Evolutionary conservation across 2,113 vertebrate species (phyloP), one percentile per base, ranked within the genome.

Genomic region (Pedionomus torquatus): DNA sequence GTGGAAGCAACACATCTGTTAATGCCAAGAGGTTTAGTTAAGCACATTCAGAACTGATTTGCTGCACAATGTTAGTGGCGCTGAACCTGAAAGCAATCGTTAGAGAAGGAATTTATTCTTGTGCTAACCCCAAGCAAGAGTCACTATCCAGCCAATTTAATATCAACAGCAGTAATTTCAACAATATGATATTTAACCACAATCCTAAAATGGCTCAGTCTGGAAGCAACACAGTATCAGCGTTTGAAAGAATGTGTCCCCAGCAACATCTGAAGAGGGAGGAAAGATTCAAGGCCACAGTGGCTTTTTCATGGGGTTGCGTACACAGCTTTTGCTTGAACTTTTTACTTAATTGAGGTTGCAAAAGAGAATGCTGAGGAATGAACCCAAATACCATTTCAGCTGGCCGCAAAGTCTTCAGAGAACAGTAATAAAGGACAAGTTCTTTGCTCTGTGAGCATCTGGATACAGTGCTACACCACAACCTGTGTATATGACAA

Each of bases 131-230:
- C 89, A 94, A 96, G 96, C 83, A 97, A 96, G 83, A 97, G 92
- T 87, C 90, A 95, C 92, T 92, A 94, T 95, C 58, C 87, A 95
- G 95, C 94, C 96, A 97, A 95, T 97, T 97, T 95, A 97, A 91
- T 94, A 97, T 96, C 95, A 97, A 95, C 92, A 97, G 96, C 89
- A 44, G 91, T 97, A 96, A 96, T 96, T 97, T 95, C 93, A 96
- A 97, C 95, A 97, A 94, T 95, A 97, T 95, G 96, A 83, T 92
- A 93, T 66, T 93, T 93, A 97, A 95, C 94, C 95, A 95, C 96
- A 97, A 90, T 65, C 82, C 70, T 80, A 91, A 96, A 96, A 96
- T 58, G 94, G 86, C 83, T 97, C 64, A 48, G 81, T 63, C 96
- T 95, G 91, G 84, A 87, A 93, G 74, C 25, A 76, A 44, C 30